phyloP scores from a whole-genome alignment of 2,797 vertebrate genomes.

The Steatocranus sp. region DNA sequence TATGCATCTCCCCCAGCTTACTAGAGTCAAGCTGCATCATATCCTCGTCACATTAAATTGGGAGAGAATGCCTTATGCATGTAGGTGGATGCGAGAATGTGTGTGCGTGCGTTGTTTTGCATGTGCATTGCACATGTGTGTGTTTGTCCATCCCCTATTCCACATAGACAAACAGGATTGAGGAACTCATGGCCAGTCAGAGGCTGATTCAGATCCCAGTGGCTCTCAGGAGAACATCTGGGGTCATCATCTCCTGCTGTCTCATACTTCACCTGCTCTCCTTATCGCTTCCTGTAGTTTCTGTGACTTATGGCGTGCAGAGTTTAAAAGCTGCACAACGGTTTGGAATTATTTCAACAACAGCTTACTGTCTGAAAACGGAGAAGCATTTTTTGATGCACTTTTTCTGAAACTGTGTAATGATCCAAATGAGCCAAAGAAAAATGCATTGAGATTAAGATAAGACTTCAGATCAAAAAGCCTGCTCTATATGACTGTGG shows the following conservation, averaged over 20 bases:
- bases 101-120: neutral
- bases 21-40: conserved; percentile 36
- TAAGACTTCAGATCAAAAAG: neutral
- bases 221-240: conserved; percentile 58
- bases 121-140: neutral
- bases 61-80: neutral
- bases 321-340: conserved; percentile 9
- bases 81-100: neutral
- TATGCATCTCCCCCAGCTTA: conserved; percentile 23
- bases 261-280: conserved; percentile 49
- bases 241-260: conserved; percentile 57
- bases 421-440: neutral
- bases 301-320: conserved; percentile 39
- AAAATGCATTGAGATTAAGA: neutral
- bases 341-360: neutral
- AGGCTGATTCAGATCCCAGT: conserved; percentile 64
- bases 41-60: conserved; percentile 42
- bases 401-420: neutral
- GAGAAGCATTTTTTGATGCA: neutral
- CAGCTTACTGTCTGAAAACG: neutral
- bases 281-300: conserved; percentile 35
- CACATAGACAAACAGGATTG: conserved; percentile 42
- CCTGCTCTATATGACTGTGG: neutral
- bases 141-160: conserved; percentile 24
- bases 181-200: conserved; percentile 57